Conservation (phyloP, 2,113 vertebrate genomes). For the Benitochromis conjunctus region DNA sequence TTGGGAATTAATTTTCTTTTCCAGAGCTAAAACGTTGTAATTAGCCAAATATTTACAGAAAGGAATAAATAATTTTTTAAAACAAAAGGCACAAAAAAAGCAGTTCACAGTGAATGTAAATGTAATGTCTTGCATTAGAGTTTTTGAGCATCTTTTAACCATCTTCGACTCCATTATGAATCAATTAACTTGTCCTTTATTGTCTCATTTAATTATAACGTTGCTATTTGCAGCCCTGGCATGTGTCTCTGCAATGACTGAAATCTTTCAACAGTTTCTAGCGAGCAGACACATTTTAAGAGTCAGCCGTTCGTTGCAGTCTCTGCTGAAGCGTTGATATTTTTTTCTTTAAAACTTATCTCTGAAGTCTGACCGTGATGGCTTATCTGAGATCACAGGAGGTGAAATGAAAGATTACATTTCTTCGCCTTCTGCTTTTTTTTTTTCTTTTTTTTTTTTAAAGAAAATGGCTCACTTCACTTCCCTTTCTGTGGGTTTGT, state of each 20-base stretch:
- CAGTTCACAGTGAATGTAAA: background rate
- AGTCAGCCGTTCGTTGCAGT: background rate
- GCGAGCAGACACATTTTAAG: background rate
- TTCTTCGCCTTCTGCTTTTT: rapidly evolving
- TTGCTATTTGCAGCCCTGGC: background rate
- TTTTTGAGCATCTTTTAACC: background rate
- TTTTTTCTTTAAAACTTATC: background rate
- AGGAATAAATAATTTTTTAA: background rate
- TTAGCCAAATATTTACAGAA: background rate
- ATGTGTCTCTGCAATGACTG: too few species aligned
- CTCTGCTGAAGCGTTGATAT: background rate
- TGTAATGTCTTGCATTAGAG: background rate
- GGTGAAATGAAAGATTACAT: background rate
- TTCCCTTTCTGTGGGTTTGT: background rate
- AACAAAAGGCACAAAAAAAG: background rate
- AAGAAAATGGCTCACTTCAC: background rate
- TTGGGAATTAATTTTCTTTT: background rate
- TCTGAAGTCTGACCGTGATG: background rate
- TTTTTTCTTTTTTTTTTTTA: rapidly evolving
- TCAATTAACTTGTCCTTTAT: background rate
- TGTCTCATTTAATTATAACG: background rate
- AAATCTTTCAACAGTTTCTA: background rate
- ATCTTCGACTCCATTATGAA: background rate
- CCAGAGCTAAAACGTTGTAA: background rate
- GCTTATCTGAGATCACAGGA: background rate